Conservation (phyloP, 1,140 invertebrate species). For the Micrasema longulum region DNA sequence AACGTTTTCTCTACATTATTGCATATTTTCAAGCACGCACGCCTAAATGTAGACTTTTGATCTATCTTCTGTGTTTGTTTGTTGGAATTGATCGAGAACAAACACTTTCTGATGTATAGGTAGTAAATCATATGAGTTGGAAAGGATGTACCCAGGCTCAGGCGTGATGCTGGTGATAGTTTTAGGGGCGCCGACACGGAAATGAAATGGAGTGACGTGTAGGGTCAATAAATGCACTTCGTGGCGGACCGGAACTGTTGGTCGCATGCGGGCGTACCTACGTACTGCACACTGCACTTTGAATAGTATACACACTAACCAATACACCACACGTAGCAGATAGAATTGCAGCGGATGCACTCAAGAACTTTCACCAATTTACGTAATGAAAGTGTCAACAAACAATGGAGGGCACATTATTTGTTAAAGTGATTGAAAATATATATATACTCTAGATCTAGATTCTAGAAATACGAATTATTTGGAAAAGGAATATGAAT, state of each 20-base stretch:
- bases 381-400: conserved; percentile 35
- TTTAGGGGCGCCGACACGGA: conserved; percentile 43
- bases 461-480: no score
- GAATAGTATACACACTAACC: not conserved
- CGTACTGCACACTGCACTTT: not conserved
- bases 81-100: no score
- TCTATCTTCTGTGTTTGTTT: no score
- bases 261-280: conserved; percentile 40
- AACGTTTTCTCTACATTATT: no score
- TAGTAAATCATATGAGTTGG: no score
- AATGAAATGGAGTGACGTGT: conserved; percentile 52
- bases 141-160: no score
- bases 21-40: no score
- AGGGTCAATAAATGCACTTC: conserved; percentile 50
- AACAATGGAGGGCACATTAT: conserved; percentile 8
- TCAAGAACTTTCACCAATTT: conserved; percentile 7
- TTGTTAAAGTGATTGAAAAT: no score
- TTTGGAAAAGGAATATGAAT: no score
- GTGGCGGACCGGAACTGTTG: conserved; percentile 42
- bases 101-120: no score
- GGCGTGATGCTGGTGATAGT: not conserved
- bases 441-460: no score
- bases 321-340: conserved; percentile 6
- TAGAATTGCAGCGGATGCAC: conserved; percentile 36
- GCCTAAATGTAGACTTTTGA: no score